These are phyloP conservation scores for Tetramorium parvispinum DNA, from an alignment of 1,140 invertebrate species.

Conservation along the genomic window DNA sequence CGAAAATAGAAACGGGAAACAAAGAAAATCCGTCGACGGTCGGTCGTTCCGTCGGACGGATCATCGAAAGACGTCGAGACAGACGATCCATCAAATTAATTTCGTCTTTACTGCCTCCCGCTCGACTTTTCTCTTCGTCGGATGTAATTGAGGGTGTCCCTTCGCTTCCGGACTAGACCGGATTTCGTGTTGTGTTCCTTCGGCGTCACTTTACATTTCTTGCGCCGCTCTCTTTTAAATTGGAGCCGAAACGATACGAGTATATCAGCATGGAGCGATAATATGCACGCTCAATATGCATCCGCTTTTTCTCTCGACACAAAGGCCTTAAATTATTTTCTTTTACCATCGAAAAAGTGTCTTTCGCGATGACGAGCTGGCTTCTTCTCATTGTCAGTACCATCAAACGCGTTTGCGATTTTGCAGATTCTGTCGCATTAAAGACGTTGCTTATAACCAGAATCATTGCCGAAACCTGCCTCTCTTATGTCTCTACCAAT, in stretches of 20 bases:
- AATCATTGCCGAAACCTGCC: background rate
- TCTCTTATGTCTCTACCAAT: background rate
- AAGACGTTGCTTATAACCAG: background rate
- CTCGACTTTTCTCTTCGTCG: conserved; percentile 50
- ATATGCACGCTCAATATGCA: background rate
- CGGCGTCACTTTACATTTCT: background rate
- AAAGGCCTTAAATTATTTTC: conserved; percentile 1
- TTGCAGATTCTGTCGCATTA: background rate
- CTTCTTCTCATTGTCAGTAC: no score
- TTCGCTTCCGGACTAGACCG: conserved; percentile 60
- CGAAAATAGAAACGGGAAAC: background rate
- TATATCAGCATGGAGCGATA: conserved; percentile 25
- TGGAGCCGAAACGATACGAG: conserved; percentile 31
- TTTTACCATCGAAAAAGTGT: background rate
- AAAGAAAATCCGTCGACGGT: background rate
- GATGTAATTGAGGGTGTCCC: conserved; percentile 20
- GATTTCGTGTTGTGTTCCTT: background rate
- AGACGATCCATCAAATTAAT: conserved; percentile 6
- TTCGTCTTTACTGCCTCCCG: background rate
- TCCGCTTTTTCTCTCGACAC: background rate
- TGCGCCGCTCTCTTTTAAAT: conserved; percentile 23
- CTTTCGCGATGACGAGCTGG: background rate
- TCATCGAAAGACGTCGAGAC: no score
- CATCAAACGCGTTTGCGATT: background rate
- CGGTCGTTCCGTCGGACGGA: background rate